Percentiles rank a stretch among this genome's conserved stretches.
These are phyloP conservation scores for Campopleginae sp. DNA, from an alignment of 2,888 invertebrate species.

Conservation along the genomic window DNA sequence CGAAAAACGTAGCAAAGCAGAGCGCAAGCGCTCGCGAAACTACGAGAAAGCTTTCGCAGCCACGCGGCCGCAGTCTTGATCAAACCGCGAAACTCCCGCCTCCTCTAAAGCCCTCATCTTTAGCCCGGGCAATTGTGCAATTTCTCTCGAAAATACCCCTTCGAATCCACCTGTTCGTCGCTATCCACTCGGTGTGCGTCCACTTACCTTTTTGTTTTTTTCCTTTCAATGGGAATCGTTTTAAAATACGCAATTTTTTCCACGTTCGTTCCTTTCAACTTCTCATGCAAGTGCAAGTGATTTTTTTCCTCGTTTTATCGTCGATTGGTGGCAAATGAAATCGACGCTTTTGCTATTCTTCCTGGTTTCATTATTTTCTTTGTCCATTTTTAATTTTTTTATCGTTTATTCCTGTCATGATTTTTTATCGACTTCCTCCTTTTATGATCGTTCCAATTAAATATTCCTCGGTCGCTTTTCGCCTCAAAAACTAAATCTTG, in stretches of 20 bases:
- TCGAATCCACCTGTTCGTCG: constrained; percentile 24
- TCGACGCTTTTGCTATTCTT: not conserved
- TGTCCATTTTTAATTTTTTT: not conserved
- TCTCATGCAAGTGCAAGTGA: not conserved
- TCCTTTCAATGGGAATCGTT: not conserved
- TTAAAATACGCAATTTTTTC: not conserved
- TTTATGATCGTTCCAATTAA: not conserved
- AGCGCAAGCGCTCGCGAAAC: constrained; percentile 76
- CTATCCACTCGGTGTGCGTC: constrained; percentile 24
- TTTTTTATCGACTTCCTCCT: not conserved
- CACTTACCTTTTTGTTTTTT: not conserved
- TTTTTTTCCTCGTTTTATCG: not conserved
- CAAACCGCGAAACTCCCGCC: constrained; percentile 81
- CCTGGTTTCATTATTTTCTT: not conserved
- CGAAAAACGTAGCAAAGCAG: constrained; percentile 42
- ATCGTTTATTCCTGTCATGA: not conserved
- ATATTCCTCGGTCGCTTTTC: not conserved
- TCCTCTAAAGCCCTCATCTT: constrained; percentile 50
- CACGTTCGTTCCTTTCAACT: not conserved
- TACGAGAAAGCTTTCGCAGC: constrained; percentile 77
- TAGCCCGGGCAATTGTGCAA: constrained; percentile 55
- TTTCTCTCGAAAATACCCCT: constrained; percentile 41
- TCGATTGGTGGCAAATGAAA: not conserved
- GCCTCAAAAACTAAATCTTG: not conserved
- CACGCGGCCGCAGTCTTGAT: constrained; percentile 82